A percentile compares a stretch with the other conserved stretches of the same genome.
Conservation (phyloP, 1,140 invertebrate species). For the Chrysoperla carnea region DNA sequence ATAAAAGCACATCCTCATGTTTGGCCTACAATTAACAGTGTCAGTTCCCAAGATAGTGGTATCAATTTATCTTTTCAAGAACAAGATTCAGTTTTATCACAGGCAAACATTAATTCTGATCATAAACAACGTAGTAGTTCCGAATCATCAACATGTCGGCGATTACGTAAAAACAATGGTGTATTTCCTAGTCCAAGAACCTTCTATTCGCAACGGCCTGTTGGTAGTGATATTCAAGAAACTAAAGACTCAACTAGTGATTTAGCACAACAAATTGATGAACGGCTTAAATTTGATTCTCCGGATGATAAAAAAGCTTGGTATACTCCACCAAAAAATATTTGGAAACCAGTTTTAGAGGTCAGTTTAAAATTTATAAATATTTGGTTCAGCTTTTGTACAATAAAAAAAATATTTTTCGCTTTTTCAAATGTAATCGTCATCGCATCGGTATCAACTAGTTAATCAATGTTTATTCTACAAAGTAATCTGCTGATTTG, state of each 20-base stretch:
- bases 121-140: conserved; percentile 14
- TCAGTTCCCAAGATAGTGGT: conserved; percentile 58
- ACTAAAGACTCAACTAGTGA: background rate
- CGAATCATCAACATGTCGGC: conserved; percentile 8
- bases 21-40: conserved; percentile 18
- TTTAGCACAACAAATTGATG: no score
- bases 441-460: no score
- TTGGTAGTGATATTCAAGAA: background rate
- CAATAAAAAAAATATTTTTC: no score
- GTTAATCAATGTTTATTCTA: no score
- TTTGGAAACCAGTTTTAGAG: conserved; percentile 67
- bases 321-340: conserved; percentile 59
- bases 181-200: background rate
- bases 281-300: no score
- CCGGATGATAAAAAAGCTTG: conserved; percentile 22
- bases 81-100: conserved; percentile 27
- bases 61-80: conserved; percentile 57
- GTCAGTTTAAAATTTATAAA: conserved; percentile 20
- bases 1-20: conserved; percentile 1
- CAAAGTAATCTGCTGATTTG: no score
- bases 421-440: no score
- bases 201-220: background rate
- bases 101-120: conserved; percentile 6
- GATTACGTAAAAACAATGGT: background rate
- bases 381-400: no score